Conservation (phyloP, 2,797 vertebrate genomes). For the Macroramphosus scolopax region DNA sequence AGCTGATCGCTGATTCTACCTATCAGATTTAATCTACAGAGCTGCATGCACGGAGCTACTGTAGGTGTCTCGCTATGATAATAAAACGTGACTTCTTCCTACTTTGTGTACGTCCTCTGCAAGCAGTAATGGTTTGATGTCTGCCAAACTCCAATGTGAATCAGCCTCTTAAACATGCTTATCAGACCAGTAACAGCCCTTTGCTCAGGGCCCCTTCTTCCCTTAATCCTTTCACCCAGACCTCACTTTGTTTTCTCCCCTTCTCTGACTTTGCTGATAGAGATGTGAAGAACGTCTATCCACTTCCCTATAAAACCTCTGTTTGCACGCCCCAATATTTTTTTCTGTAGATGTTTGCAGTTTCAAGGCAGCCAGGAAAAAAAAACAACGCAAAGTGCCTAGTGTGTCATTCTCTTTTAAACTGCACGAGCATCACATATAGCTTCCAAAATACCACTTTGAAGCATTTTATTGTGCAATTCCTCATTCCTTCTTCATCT, state of each 20-base stretch:
- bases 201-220: constrained; percentile 49
- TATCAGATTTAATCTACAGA: constrained; percentile 18
- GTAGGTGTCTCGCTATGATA: too few relatives aligned
- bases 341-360: constrained; percentile 12
- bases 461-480: not conserved
- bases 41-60: too few relatives aligned
- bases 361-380: constrained; percentile 16
- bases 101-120: constrained; percentile 33
- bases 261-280: constrained; percentile 58
- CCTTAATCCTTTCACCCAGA: constrained; percentile 52
- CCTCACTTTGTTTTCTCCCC: constrained; percentile 52
- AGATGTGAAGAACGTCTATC: constrained; percentile 33
- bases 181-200: constrained; percentile 61
- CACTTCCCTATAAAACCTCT: constrained; percentile 21
- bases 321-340: constrained; percentile 15
- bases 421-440: constrained; percentile 2
- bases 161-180: constrained; percentile 54
- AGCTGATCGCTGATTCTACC: constrained; percentile 10
- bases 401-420: not conserved
- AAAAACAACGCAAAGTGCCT: too few relatives aligned
- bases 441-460: constrained; percentile 5
- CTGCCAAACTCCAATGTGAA: constrained; percentile 45
- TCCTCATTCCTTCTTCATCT: too few relatives aligned
- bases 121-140: constrained; percentile 37
- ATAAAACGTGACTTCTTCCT: too few relatives aligned